Percentiles rank a stretch among this genome's conserved stretches.
phyloP scores from a whole-genome alignment of 1,140 invertebrate genomes.

The Manduca sexta region DNA sequence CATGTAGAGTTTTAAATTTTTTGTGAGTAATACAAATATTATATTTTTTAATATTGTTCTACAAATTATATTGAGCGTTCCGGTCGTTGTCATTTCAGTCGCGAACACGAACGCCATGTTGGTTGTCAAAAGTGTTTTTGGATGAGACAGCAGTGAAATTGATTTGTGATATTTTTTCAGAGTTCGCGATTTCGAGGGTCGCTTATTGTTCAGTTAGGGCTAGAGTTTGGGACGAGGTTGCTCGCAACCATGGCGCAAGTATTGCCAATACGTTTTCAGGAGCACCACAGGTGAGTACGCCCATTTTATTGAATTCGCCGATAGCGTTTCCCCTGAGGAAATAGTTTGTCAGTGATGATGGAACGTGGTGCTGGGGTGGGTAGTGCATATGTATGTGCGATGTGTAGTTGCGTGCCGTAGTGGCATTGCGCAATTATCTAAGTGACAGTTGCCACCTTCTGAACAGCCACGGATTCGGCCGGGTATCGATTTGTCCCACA shows the following conservation, averaged over 20 bases:
- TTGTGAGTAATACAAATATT: constrained; percentile 45
- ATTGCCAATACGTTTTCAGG: constrained; percentile 96
- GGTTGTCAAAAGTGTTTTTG: constrained; percentile 71
- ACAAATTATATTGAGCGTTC: constrained; percentile 15
- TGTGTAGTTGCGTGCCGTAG: constrained; percentile 21
- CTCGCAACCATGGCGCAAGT: constrained; percentile 82
- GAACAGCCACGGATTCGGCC: constrained; percentile 33
- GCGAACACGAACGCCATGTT: constrained; percentile 66
- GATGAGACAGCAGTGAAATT: constrained; percentile 62
- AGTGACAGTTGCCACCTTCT: constrained; percentile 60
- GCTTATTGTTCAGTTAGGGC: constrained; percentile 39
- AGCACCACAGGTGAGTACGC: constrained; percentile 93
- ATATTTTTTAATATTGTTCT: not conserved
- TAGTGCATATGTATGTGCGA: constrained; percentile 14
- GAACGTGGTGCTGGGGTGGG: constrained; percentile 11
- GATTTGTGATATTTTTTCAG: constrained; percentile 65
- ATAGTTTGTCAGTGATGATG: constrained; percentile 19
- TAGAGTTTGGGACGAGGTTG: constrained; percentile 36
- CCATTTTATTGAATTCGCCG: constrained; percentile 57
- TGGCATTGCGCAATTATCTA: constrained; percentile 66
- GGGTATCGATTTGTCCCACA: constrained; percentile 70
- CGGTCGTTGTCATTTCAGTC: constrained; percentile 51
- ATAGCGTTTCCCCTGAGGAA: constrained; percentile 31
- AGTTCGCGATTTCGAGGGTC: constrained; percentile 47
- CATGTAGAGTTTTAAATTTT: constrained; percentile 58